Evolutionary conservation across 2,797 vertebrate genomes (phyloP).

Genomic region (Tapera naevia): DNA sequence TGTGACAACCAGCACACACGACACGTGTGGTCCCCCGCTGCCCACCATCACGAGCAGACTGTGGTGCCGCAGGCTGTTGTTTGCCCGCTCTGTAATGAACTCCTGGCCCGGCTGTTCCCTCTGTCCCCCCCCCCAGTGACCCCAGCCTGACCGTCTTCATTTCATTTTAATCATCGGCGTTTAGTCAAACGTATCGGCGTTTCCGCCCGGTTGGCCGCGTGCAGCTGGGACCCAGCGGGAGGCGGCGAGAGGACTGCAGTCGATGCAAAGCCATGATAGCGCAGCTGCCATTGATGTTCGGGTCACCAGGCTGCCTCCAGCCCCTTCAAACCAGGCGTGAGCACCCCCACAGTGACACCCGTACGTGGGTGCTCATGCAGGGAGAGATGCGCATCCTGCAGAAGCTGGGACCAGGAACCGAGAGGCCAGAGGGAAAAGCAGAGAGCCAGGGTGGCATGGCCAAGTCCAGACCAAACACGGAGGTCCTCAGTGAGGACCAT

Average conservation of each 20-base stretch:
- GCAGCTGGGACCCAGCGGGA: neutral
- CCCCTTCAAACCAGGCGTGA: neutral
- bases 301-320: neutral
- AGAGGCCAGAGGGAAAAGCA: neutral
- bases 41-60: rapidly evolving
- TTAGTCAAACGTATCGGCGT: slow-evolving; percentile 33
- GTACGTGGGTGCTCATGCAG: neutral
- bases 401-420: neutral
- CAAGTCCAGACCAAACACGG: neutral
- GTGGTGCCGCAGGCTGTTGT: neutral
- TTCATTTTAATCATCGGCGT: slow-evolving; percentile 17
- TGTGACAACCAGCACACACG: rapidly evolving
- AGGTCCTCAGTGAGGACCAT: neutral
- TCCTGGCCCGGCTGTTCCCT: neutral
- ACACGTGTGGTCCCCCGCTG: rapidly evolving
- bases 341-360: rapidly evolving
- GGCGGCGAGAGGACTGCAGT: neutral
- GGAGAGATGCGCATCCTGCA: rapidly evolving
- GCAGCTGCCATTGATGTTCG: rapidly evolving
- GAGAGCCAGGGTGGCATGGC: rapidly evolving
- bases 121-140: neutral
- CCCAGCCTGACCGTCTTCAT: neutral
- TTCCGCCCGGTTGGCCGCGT: slow-evolving; percentile 20
- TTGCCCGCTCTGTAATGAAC: neutral
- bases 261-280: neutral